Evolutionary conservation across 2,888 invertebrate species (phyloP), one percentile per base, ranked within the genome.

Genomic region (Rhogogaster chlorosoma): DNA sequence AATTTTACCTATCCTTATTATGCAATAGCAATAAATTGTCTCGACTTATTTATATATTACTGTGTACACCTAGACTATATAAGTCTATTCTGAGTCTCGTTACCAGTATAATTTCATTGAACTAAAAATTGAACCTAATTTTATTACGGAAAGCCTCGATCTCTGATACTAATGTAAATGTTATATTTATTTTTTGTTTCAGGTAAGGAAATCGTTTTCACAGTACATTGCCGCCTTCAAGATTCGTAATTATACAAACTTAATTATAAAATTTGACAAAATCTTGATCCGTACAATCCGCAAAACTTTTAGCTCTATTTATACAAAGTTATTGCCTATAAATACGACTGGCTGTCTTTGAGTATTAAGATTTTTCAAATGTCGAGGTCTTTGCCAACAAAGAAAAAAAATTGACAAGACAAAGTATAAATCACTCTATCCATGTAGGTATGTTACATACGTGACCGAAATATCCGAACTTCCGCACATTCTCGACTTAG

Each of bases 131-230:
- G 0, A 42, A 73, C 26, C 18, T 26, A 12, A 67, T 3, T 26
- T 26, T 22, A 61, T 61, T 26, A 1, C 9, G 10, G 4, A 61
- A 32, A 32, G 1, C 36, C n/a, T 9, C 3, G 70, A 36, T 70
- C 32, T 36, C 36, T n/a, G 7, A 70, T 70, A 32, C 32, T 70
- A 38, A 70, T 36, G 2, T 6, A 70, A 26, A 9, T 73, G n/a
- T 80, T 57, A 29, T 78, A 10, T 38, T n/a, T 78, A n/a, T n/a
- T 78, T 57, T 78, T 61, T 61, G 80, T 80, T 80, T 10, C 80
- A 61, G 80, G 80, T 80, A 80, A 80, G 80, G 61, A 38, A 22
- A 22, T 9, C 6, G 10, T 22, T 38, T 7, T 29, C 7, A 22
- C 22, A n/a, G n/a, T n/a, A 22, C 57, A 49, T 36, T 22, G 29